Evolutionary conservation across 2,113 vertebrate species (phyloP), one percentile per base, ranked within the genome.

Genomic region (Abramis brama): DNA sequence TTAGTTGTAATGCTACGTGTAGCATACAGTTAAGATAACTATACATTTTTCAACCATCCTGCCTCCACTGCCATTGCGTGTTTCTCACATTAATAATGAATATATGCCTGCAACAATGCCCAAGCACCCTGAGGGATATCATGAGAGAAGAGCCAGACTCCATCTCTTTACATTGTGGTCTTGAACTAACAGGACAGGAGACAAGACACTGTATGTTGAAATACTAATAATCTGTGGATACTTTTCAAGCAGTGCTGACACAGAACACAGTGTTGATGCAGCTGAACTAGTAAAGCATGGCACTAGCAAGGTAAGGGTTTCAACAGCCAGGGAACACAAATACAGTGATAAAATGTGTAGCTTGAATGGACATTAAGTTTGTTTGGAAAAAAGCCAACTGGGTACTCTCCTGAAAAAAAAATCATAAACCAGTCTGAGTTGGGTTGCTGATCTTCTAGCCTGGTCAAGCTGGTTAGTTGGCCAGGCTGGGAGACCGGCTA

Each of bases 41-140:
- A 8, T 66, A 25, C 7, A 25, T 27, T 30, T 50, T 45, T 45
- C 39, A 82, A 45, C 17, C 39, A n/a, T 36, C 1, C 45, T 33
- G 11, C 17, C 47, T 70, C 62, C 64, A 52, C 27, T 70, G 11
- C 25, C 39, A 30, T 76, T 60, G 9, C 17, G 2, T 50, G 3
- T 64, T 76, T 21, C 57, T 43, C 2, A 75, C 27, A 68, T 78
- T 85, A 78, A 85, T 66, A 68, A 85, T 77, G 8, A 55, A 85
- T 39, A 30, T 76, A 60, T 85, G 25, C 83, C 17, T 47, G 27
- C 73, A 66, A 27, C 45, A 52, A 59, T 39, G 74, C 12, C 64
- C 43, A 39, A 25, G n/a, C n/a, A 7, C 17, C 74, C 50, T 77
- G 60, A 78, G 45, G 71, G n/a, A 25, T 13, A 55, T 9, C 3